Conservation (phyloP, 2,888 invertebrate species). For the Elysia crispata region DNA sequence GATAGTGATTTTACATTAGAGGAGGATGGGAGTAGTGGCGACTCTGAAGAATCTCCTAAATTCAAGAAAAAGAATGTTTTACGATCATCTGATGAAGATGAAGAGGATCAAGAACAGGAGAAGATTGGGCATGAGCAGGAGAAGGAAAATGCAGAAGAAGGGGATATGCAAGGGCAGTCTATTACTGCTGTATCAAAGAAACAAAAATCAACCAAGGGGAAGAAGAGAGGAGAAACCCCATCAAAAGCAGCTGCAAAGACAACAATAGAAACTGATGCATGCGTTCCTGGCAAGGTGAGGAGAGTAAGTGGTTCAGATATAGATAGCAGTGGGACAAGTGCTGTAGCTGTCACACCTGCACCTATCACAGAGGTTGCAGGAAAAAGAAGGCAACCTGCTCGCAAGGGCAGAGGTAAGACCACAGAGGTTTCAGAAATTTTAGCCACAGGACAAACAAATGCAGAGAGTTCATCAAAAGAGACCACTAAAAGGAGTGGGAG, state of each 20-base stretch:
- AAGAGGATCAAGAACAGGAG: constrained; percentile 38
- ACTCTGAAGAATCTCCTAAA: constrained; percentile 36
- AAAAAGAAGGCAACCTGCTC: constrained; percentile 2
- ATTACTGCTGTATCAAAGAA: not conserved
- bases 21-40: constrained; percentile 29
- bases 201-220: constrained; percentile 49
- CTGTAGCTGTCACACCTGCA: not conserved
- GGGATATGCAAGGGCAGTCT: not conserved
- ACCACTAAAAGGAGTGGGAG: constrained; percentile 21
- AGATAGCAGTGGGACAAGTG: constrained; percentile 17
- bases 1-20: constrained; percentile 43
- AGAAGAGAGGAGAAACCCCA: constrained; percentile 51
- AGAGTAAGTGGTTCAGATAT: constrained; percentile 41
- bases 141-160: constrained; percentile 46
- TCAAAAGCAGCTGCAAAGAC: not conserved
- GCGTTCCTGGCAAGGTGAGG: constrained; percentile 38
- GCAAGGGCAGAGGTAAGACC: not conserved
- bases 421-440: not conserved
- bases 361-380: not conserved
- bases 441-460: not conserved
- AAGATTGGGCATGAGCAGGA: constrained; percentile 43
- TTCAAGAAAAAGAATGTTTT: constrained; percentile 49
- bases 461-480: not conserved
- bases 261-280: constrained; percentile 14
- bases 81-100: constrained; percentile 46